Conservation (phyloP, 2,888 invertebrate genomes). For the Pollenia griseotomentosa region DNA sequence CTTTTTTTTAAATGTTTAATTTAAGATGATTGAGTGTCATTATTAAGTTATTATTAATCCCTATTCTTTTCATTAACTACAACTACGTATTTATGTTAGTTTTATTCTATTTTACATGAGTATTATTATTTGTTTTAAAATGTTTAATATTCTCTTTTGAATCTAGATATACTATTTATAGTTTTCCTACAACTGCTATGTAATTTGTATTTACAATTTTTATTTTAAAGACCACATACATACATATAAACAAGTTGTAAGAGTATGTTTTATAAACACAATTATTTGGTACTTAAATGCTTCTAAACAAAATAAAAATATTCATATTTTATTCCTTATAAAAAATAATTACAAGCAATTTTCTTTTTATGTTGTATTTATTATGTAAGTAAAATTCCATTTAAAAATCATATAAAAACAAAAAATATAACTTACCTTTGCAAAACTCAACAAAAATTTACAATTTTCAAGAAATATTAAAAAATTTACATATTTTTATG, state of each 20-base stretch:
- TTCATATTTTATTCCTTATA: conserved; percentile 65
- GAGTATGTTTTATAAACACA: conserved; percentile 51
- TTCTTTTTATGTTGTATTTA: conserved; percentile 12
- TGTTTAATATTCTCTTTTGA: conserved; percentile 62
- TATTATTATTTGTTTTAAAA: conserved; percentile 72
- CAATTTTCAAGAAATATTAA: too few relatives aligned
- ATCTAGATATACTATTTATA: neutral
- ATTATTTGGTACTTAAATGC: conserved; percentile 70
- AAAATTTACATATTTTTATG: too few relatives aligned
- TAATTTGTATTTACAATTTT: conserved; percentile 49
- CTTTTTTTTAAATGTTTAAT: neutral
- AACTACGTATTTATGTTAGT: neutral
- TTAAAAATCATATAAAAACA: too few relatives aligned
- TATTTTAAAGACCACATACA: conserved; percentile 45
- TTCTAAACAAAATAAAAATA: conserved; percentile 49
- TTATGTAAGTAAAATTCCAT: too few relatives aligned
- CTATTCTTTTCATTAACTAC: neutral
- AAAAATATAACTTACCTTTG: too few relatives aligned
- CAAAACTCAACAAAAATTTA: too few relatives aligned
- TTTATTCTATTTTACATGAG: conserved; percentile 44
- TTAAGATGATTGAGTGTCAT: conserved; percentile 16
- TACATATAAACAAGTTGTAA: neutral
- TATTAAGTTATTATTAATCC: conserved; percentile 14
- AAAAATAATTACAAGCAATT: neutral
- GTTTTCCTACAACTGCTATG: conserved; percentile 25